Evolutionary conservation across 2,888 invertebrate species (phyloP), one percentile per base, ranked within the genome.

Genomic region (Amorpha juglandis): DNA sequence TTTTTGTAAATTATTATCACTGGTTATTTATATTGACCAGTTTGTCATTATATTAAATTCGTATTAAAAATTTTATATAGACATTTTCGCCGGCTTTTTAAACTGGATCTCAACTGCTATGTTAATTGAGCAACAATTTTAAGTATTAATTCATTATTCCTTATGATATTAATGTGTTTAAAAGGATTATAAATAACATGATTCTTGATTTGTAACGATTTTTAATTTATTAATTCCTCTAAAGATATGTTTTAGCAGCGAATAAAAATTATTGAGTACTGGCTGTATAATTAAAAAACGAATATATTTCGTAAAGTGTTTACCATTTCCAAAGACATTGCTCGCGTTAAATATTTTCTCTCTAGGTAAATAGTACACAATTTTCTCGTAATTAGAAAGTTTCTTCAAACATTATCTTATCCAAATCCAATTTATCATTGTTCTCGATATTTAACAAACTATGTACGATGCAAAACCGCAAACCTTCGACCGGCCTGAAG

Each of bases 401-500:
- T n/a, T 1, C 45, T 45, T 6, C 16, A n/a, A 38, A 38, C 11
- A 58, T 58, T 19, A 50, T n/a, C n/a, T n/a, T n/a, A n/a, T n/a
- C 9, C 16, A 42, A 58, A 38, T 19, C 11, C 16, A 11, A 19
- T 58, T 12, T 42, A 58, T 58, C 42, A 42, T 58, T 58, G 38
- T 58, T 14, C 12, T 19, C 38, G 38, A 38, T 58, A 6, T 38
- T 19, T 35, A 42, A 58, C 19, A 58, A 58, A 58, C 42, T 19
- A 58, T 11, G 38, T 42, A 14, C 38, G 38, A 58, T 58, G 21
- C 19, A 42, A 38, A 58, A 58, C 38, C 55, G 19, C 19, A 58
- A 58, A 38, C 6, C 38, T 14, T 27, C 12, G 14, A 27, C 4
- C n/a, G 6, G 19, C 58, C 42, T 8, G 53, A n/a, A 53, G 35